Conservation (phyloP, 2,797 vertebrate genomes). For the Tinamus major region DNA sequence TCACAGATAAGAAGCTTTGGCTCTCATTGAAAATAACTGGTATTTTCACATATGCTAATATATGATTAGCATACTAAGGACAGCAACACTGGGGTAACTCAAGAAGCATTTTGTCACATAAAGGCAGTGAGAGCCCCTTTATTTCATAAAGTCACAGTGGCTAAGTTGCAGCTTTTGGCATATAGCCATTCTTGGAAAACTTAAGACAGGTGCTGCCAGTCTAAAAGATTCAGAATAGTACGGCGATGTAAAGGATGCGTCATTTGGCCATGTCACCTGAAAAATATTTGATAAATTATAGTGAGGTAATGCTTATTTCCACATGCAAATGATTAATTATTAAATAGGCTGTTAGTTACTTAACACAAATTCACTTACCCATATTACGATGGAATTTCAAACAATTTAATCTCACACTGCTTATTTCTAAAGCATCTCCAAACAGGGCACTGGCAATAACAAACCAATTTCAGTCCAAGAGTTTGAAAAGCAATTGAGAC, state of each 20-base stretch:
- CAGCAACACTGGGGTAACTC: background rate
- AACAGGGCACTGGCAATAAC: slow-evolving; percentile 45
- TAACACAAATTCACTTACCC: background rate
- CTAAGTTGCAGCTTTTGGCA: background rate
- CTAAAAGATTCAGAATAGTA: background rate
- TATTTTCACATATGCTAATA: background rate
- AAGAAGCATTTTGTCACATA: background rate
- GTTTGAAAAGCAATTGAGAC: slow-evolving; percentile 39
- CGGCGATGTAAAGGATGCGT: background rate
- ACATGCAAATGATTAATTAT: background rate
- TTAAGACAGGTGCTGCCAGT: background rate
- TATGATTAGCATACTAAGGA: background rate
- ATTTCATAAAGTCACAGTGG: background rate
- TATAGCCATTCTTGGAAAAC: background rate
- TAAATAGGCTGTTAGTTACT: background rate
- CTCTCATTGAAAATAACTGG: background rate
- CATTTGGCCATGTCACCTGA: background rate
- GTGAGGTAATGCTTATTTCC: background rate
- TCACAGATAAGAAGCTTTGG: background rate
- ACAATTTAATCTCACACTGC: background rate
- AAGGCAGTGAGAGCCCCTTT: background rate
- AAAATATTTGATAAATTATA: background rate
- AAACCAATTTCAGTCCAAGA: slow-evolving; percentile 15
- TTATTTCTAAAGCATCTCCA: background rate
- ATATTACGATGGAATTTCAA: background rate